phyloP scores from a whole-genome alignment of 2,797 vertebrate species.

The Malurus splendens region DNA sequence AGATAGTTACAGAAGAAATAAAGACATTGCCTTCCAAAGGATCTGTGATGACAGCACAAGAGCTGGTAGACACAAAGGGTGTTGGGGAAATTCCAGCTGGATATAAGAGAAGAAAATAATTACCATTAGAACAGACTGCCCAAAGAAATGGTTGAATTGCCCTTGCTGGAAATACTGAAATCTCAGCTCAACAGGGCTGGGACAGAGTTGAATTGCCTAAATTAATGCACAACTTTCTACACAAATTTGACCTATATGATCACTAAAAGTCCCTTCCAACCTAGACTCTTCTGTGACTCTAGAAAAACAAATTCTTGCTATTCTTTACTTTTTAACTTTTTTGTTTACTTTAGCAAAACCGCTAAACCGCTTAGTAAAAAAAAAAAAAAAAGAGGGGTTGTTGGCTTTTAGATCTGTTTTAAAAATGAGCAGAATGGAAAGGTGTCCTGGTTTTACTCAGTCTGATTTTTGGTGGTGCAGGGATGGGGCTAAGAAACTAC shows the following conservation, averaged over 20 bases:
- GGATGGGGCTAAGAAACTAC: too few species aligned
- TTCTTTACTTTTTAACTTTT: neutral
- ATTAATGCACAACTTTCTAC: neutral
- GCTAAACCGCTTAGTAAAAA: neutral
- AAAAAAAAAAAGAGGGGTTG: fast-evolving
- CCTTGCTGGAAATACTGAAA: neutral
- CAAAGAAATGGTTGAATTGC: neutral
- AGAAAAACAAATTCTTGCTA: neutral
- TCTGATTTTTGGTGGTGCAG: too few species aligned
- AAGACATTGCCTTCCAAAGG: neutral
- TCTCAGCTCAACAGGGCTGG: neutral
- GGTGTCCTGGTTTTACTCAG: too few species aligned
- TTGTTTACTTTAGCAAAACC: neutral
- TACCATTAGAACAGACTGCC: neutral
- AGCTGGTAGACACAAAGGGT: neutral
- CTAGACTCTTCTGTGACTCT: neutral
- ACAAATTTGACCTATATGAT: neutral
- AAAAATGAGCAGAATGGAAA: neutral
- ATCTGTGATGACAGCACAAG: neutral
- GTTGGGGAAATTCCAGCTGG: neutral
- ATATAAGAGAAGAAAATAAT: neutral
- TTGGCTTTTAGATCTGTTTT: neutral
- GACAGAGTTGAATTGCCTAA: neutral
- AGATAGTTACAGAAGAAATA: neutral
- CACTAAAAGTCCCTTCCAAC: neutral